These are phyloP conservation scores for Cercopithecus mitis DNA, from an alignment of 2,797 vertebrate genomes.

Conservation along the genomic window DNA sequence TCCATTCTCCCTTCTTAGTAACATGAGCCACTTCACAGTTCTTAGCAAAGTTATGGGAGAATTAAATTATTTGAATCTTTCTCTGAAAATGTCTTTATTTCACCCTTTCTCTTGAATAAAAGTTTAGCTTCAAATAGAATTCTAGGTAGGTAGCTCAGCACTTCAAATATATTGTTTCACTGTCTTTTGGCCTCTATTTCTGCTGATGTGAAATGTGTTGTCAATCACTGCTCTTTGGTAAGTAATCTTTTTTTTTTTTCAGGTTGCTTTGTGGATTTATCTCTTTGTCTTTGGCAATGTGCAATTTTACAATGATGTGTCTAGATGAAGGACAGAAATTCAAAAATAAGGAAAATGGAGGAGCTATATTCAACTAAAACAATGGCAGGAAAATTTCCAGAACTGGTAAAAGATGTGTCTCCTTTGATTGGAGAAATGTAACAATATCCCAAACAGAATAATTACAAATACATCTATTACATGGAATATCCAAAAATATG, in stretches of 20 bases:
- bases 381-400: not conserved
- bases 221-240: not conserved
- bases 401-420: not conserved
- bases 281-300: not conserved
- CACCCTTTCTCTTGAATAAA: not conserved
- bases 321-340: not conserved
- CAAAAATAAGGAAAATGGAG: not conserved
- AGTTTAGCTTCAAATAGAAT: not conserved
- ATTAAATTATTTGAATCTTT: not conserved
- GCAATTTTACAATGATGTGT: constrained; percentile 29
- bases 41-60: not conserved
- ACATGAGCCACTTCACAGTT: not conserved
- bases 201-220: not conserved
- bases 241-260: not conserved
- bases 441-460: not conserved
- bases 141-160: not conserved
- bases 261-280: not conserved
- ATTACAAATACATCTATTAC: not conserved
- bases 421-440: not conserved
- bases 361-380: not conserved
- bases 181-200: not conserved
- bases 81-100: constrained; percentile 6
- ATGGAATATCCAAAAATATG: not conserved
- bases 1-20: not conserved
- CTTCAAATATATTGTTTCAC: not conserved